Evolutionary conservation across 2,888 invertebrate genomes (phyloP).

Genomic region (Amiota communis): DNA sequence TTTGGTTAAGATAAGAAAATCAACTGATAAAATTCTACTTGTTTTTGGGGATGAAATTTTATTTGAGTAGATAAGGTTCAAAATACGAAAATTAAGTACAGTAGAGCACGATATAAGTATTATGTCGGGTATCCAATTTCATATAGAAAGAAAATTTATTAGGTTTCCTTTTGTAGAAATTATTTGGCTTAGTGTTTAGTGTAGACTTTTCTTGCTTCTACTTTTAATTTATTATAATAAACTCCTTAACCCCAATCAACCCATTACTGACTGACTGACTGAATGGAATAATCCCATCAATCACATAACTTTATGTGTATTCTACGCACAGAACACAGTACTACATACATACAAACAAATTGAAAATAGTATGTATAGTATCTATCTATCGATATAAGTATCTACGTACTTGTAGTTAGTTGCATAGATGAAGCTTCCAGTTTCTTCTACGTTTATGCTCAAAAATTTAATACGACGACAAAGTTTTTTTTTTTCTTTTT

Average conservation of each 20-base stretch:
- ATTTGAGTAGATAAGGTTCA: neutral
- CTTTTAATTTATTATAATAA: neutral
- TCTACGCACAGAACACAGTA: no score
- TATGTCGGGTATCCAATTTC: no score
- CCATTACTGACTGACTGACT: neutral
- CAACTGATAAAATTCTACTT: constrained; percentile 12
- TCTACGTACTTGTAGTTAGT: neutral
- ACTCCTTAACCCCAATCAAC: constrained; percentile 3
- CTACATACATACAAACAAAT: no score
- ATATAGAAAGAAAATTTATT: no score
- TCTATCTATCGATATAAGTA: no score
- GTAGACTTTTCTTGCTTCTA: no score
- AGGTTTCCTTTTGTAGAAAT: no score
- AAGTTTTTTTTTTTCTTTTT: neutral
- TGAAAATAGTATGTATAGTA: neutral
- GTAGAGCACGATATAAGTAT: neutral
- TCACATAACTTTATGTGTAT: neutral
- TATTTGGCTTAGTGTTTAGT: no score
- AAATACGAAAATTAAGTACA: neutral
- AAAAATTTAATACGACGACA: neutral
- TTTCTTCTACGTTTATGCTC: neutral
- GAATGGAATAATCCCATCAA: neutral
- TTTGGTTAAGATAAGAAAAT: neutral
- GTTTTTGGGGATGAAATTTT: constrained; percentile 20
- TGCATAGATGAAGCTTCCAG: constrained; percentile 4